Percentiles rank a stretch among this genome's conserved stretches.
phyloP scores from a whole-genome alignment of 1,140 invertebrate species.

The Orchestia grillus region DNA sequence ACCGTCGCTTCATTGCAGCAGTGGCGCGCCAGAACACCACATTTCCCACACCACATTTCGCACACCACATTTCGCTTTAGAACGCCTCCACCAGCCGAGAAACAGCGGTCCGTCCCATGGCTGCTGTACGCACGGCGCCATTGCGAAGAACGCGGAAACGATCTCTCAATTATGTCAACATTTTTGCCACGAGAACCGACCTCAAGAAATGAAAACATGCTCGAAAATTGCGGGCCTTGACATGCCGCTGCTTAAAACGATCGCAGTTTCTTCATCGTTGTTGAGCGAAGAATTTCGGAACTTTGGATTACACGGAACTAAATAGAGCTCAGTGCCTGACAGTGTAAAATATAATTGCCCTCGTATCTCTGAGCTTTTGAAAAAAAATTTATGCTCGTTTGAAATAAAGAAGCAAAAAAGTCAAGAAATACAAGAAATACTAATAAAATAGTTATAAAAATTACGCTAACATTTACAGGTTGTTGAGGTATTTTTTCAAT shows the following conservation, averaged over 20 bases:
- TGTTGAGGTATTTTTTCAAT: too few species aligned
- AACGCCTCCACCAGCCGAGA: not conserved
- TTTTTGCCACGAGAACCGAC: not conserved
- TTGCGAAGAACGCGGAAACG: not conserved
- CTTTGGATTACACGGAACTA: not conserved
- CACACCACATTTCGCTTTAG: not conserved
- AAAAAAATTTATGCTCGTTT: too few species aligned
- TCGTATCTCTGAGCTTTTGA: too few species aligned
- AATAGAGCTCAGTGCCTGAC: not conserved
- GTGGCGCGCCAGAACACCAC: not conserved
- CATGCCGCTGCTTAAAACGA: not conserved
- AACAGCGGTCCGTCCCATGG: not conserved
- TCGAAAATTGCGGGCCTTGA: not conserved
- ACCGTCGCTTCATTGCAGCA: not conserved
- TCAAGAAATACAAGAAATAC: too few species aligned
- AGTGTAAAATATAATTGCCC: not conserved
- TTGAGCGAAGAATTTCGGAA: not conserved
- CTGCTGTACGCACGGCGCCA: too few species aligned
- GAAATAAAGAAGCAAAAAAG: too few species aligned
- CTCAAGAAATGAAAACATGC: not conserved
- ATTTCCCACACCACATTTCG: not conserved
- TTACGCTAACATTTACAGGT: too few species aligned
- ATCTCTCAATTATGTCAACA: not conserved
- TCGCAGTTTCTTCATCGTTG: not conserved
- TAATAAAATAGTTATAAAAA: too few species aligned